These are phyloP conservation scores for Melieria omissa DNA, from an alignment of 2,888 invertebrate genomes.

Conservation along the genomic window DNA sequence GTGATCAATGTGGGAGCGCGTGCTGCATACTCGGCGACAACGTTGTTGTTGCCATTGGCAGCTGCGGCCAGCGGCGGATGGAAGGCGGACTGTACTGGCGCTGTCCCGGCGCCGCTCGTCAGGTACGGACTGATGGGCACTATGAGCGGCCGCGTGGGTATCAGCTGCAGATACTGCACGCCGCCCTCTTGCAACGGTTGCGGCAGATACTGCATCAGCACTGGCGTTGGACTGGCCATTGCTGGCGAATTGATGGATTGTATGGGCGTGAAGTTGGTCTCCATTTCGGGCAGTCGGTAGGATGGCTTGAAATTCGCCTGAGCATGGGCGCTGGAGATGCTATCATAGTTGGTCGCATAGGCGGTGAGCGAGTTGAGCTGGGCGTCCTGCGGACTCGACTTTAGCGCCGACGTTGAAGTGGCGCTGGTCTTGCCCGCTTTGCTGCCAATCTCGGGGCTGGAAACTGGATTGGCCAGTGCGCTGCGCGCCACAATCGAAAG, in stretches of 20 bases:
- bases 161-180: slow-evolving; percentile 64
- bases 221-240: slow-evolving; percentile 56
- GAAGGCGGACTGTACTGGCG: slow-evolving; percentile 17
- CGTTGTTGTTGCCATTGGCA: slow-evolving; percentile 15
- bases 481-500: no score
- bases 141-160: slow-evolving; percentile 64
- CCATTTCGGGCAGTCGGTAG: slow-evolving; percentile 60
- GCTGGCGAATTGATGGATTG: slow-evolving; percentile 50
- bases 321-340: slow-evolving; percentile 34
- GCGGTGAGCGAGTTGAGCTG: slow-evolving; percentile 60
- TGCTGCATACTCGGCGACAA: slow-evolving; percentile 45
- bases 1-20: slow-evolving; percentile 47
- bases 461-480: slow-evolving; percentile 50
- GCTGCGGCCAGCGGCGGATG: slow-evolving; percentile 26
- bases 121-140: slow-evolving; percentile 64
- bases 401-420: slow-evolving; percentile 8
- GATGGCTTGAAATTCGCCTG: slow-evolving; percentile 55
- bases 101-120: slow-evolving; percentile 33
- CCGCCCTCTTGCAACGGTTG: slow-evolving; percentile 57
- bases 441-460: slow-evolving; percentile 56
- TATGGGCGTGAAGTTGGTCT: slow-evolving; percentile 62
- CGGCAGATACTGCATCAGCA: slow-evolving; percentile 65
- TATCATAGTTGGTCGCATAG: slow-evolving; percentile 60
- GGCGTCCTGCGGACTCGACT: slow-evolving; percentile 50
- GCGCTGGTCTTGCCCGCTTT: slow-evolving; percentile 49